phyloP scores from a whole-genome alignment of 2,797 vertebrate species.

The Rhincodon typus region DNA sequence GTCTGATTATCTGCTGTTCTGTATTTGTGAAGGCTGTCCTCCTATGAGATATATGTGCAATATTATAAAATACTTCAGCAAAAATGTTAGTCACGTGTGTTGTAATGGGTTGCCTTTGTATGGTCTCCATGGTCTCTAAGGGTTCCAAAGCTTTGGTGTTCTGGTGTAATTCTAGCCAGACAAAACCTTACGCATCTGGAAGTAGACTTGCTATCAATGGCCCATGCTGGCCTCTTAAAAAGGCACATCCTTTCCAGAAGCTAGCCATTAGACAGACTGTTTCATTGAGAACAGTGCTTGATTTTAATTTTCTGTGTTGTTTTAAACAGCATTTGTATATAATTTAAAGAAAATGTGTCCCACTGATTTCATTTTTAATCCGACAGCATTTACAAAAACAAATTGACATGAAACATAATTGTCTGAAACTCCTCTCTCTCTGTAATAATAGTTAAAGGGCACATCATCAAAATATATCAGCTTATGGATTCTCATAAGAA shows the following conservation, averaged over 20 bases:
- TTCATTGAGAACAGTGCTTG: conserved; percentile 42
- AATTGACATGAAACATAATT: neutral
- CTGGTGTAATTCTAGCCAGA: conserved; percentile 32
- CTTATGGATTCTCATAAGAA: neutral
- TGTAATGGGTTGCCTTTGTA: neutral
- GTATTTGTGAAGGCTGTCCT: conserved; percentile 6
- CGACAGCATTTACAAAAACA: neutral
- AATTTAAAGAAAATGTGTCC: conserved; percentile 52
- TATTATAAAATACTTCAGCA: neutral
- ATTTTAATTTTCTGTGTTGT: conserved; percentile 54
- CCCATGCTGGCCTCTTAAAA: conserved; percentile 33
- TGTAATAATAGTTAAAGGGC: neutral
- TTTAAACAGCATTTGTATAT: conserved; percentile 49
- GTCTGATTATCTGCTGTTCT: neutral
- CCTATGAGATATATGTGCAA: neutral
- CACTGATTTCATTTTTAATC: conserved; percentile 46
- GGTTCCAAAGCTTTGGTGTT: conserved; percentile 16
- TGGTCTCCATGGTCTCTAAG: neutral
- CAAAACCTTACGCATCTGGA: conserved; percentile 25
- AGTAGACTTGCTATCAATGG: conserved; percentile 34
- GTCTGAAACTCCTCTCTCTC: neutral
- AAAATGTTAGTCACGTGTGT: neutral
- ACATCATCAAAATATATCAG: neutral
- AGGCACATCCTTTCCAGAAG: conserved; percentile 36
- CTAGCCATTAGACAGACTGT: conserved; percentile 24